Evolutionary conservation across 1,140 invertebrate species (phyloP).

Genomic region (Drosophila tristis): DNA sequence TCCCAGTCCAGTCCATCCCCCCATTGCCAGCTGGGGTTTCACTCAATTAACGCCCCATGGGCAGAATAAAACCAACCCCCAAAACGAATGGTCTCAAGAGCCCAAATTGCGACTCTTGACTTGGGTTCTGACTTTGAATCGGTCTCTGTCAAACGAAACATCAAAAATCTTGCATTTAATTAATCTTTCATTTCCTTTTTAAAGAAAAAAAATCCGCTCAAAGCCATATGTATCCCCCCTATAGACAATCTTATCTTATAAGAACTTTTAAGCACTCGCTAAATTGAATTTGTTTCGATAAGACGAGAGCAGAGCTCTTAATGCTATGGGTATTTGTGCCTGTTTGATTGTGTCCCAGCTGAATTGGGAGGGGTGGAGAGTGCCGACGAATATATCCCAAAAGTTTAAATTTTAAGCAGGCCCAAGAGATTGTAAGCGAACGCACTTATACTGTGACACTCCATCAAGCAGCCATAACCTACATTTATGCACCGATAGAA

Average conservation of each 20-base stretch:
- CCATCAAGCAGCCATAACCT: too few relatives aligned
- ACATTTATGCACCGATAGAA: too few relatives aligned
- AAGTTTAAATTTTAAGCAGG: too few relatives aligned
- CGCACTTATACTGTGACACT: too few relatives aligned
- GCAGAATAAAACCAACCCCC: too few relatives aligned
- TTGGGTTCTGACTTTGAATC: constrained; percentile 9
- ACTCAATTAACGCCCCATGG: constrained; percentile 22
- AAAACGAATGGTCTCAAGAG: too few relatives aligned
- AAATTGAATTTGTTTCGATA: constrained; percentile 28
- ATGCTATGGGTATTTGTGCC: constrained; percentile 30
- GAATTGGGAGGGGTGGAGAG: constrained; percentile 12
- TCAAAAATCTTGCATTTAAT: constrained; percentile 22
- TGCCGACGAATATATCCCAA: background rate
- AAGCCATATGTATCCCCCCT: background rate
- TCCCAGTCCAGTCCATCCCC: constrained; percentile 8
- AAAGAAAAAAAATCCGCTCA: constrained; percentile 33
- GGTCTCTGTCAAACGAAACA: constrained; percentile 8
- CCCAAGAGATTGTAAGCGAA: too few relatives aligned
- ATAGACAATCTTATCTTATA: constrained; percentile 25
- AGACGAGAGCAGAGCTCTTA: constrained; percentile 20
- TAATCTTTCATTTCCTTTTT: constrained; percentile 17
- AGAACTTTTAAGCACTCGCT: constrained; percentile 26
- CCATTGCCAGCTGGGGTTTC: constrained; percentile 12
- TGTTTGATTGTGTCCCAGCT: constrained; percentile 13
- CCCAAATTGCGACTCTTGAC: too few relatives aligned